phyloP scores from a whole-genome alignment of 2,113 vertebrate genomes.

The Tragelaphus scriptus region DNA sequence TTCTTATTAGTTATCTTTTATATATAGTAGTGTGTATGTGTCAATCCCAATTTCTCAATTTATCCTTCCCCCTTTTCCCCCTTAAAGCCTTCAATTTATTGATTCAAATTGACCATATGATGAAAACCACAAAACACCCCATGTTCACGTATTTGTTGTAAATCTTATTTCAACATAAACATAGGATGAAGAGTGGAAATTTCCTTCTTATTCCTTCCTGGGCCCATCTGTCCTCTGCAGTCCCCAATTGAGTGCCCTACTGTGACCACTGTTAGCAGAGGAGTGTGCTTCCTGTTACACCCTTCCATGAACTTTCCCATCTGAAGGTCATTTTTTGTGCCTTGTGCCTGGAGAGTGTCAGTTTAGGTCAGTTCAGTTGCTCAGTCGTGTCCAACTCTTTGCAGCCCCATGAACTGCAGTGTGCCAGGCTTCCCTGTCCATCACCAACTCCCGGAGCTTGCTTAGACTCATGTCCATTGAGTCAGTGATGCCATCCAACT shows the following conservation, averaged over 20 bases:
- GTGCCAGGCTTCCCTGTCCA: background rate
- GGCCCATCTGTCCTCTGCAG: rapidly evolving
- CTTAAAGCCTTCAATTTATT: background rate
- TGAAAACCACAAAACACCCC: background rate
- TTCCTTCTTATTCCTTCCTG: background rate
- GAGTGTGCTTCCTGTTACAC: no score
- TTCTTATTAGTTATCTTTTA: background rate
- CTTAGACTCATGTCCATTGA: background rate
- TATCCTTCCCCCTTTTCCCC: background rate
- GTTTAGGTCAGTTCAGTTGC: background rate
- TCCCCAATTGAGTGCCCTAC: rapidly evolving
- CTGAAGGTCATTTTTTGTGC: background rate
- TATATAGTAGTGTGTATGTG: background rate
- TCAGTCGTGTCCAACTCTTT: background rate
- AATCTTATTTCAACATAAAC: background rate
- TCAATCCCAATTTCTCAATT: background rate
- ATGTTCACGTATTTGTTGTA: background rate
- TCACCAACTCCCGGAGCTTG: background rate
- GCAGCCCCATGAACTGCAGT: background rate
- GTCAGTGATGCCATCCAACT: background rate
- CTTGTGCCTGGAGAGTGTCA: background rate
- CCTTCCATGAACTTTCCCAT: background rate
- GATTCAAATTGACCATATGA: background rate
- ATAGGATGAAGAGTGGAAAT: background rate
- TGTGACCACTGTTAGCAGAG: background rate